Conservation (phyloP, 2,113 vertebrate species). For the Nothobranchius furzeri region DNA sequence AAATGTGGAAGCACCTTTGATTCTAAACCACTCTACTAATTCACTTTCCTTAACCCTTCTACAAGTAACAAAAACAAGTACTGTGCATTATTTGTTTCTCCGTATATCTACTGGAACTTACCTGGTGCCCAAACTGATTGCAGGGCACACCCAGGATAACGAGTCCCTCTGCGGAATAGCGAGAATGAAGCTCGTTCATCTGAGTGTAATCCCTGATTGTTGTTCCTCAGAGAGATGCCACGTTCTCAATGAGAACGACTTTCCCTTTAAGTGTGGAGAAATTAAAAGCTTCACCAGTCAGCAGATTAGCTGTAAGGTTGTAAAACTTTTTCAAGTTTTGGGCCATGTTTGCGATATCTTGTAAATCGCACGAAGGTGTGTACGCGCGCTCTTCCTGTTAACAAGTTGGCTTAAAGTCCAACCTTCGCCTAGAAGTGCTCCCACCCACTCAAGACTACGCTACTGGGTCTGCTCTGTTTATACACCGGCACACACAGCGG, state of each 20-base stretch:
- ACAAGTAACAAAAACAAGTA: no score
- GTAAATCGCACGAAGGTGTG: no score
- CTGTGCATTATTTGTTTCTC: neutral
- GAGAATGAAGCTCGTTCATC: conserved; percentile 89
- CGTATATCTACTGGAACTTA: conserved; percentile 40
- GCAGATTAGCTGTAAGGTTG: conserved; percentile 77
- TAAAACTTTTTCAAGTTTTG: conserved; percentile 67
- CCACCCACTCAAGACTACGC: neutral
- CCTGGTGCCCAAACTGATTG: conserved; percentile 97
- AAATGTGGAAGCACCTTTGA: no score
- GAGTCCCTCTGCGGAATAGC: conserved; percentile 81
- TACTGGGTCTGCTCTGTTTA: neutral
- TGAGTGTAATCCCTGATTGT: conserved; percentile 90
- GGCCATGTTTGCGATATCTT: conserved; percentile 30
- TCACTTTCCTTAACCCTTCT: no score
- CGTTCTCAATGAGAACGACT: conserved; percentile 89
- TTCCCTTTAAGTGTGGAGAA: conserved; percentile 83
- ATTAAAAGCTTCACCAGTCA: conserved; percentile 78
- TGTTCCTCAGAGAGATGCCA: conserved; percentile 96
- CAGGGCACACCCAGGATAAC: conserved; percentile 89
- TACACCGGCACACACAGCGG: neutral
- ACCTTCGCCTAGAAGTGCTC: neutral
- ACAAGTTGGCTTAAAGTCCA: neutral
- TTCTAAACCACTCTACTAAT: no score
- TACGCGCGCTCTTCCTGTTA: neutral